Evolutionary conservation across 2,113 vertebrate genomes (phyloP).

Genomic region (Baryphthengus martii): DNA sequence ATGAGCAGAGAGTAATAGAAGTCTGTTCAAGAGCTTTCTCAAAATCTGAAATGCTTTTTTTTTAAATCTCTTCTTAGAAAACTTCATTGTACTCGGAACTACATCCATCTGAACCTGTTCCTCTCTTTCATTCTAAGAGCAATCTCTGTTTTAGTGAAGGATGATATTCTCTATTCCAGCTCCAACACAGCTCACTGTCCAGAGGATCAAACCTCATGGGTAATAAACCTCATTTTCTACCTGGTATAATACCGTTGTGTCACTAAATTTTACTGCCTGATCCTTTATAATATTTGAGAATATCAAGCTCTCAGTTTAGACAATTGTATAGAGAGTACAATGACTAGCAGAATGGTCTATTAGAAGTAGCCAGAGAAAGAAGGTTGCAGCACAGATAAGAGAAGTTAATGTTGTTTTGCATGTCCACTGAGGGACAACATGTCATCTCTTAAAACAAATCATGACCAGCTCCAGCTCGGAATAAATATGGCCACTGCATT

Average conservation of each 20-base stretch:
- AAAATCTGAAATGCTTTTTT: background rate
- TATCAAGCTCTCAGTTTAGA: background rate
- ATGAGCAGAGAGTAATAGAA: background rate
- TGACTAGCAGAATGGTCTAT: background rate
- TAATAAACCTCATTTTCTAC: slow-evolving; percentile 52
- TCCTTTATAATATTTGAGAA: background rate
- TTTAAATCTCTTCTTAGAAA: slow-evolving; percentile 74
- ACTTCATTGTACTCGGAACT: slow-evolving; percentile 92
- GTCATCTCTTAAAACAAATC: background rate
- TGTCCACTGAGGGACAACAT: background rate
- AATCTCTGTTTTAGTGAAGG: slow-evolving; percentile 87
- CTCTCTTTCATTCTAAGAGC: slow-evolving; percentile 91
- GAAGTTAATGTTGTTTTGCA: background rate
- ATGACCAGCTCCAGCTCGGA: background rate
- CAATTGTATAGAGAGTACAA: background rate
- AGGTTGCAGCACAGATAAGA: background rate
- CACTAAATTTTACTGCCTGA: background rate
- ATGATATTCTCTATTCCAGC: slow-evolving; percentile 82
- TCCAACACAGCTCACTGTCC: slow-evolving; percentile 70
- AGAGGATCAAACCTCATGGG: slow-evolving; percentile 73
- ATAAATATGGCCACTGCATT: background rate
- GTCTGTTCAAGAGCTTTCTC: background rate
- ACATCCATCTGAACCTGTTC: slow-evolving; percentile 94
- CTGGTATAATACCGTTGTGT: background rate
- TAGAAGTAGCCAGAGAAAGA: background rate